phyloP scores from a whole-genome alignment of 2,113 vertebrate genomes.

The Bagarius yarrelli region DNA sequence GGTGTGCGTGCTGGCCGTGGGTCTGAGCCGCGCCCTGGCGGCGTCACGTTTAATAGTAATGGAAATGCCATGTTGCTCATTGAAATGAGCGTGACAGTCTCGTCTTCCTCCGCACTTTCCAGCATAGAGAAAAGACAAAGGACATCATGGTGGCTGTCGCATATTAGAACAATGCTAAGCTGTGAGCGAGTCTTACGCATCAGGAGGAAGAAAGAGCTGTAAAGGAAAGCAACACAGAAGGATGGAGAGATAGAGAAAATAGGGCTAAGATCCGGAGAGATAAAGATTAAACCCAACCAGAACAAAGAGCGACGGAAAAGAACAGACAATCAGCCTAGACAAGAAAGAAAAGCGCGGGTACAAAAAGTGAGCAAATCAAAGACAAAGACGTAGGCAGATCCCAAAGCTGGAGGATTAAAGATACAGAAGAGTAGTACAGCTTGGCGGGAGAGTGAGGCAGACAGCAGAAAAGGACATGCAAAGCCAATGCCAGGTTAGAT shows the following conservation, averaged over 20 bases:
- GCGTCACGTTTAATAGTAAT: slow-evolving; percentile 67
- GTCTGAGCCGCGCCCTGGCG: slow-evolving; percentile 44
- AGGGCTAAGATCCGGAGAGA: slow-evolving; percentile 30
- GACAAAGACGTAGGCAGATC: slow-evolving; percentile 48
- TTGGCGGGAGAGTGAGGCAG: slow-evolving; percentile 33
- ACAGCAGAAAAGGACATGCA: slow-evolving; percentile 9
- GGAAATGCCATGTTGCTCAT: slow-evolving; percentile 62
- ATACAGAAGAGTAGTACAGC: slow-evolving; percentile 47
- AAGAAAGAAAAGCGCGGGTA: slow-evolving; percentile 14
- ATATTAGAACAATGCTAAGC: slow-evolving; percentile 65
- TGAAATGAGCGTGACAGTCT: slow-evolving; percentile 59
- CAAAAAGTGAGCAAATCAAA: slow-evolving; percentile 43
- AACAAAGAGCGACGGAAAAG: slow-evolving; percentile 36
- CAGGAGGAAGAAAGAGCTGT: slow-evolving; percentile 30
- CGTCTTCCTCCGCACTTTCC: slow-evolving; percentile 57
- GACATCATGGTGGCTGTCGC: slow-evolving; percentile 62
- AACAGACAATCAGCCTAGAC: background rate
- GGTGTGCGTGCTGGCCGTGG: slow-evolving; percentile 48
- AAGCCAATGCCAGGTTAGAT: slow-evolving; percentile 44
- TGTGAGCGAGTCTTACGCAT: slow-evolving; percentile 57
- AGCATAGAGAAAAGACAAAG: slow-evolving; percentile 62
- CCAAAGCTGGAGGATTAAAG: slow-evolving; percentile 55
- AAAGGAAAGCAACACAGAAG: background rate
- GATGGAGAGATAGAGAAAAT: slow-evolving; percentile 29
- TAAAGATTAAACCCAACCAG: slow-evolving; percentile 42